These are phyloP conservation scores for Piscicola geometra DNA, from an alignment of 2,888 invertebrate genomes.

Conservation along the genomic window DNA sequence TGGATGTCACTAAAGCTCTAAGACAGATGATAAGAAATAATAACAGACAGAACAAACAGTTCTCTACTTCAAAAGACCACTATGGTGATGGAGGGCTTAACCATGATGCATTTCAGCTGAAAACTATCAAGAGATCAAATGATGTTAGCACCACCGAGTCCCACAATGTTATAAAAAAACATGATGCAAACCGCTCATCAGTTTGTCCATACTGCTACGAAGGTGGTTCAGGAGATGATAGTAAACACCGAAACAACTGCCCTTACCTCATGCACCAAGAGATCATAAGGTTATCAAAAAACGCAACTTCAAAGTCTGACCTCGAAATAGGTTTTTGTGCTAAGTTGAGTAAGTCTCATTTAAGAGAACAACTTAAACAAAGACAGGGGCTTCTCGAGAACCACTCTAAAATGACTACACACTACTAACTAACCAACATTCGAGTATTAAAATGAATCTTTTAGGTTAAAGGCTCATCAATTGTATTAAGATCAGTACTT, in stretches of 20 bases:
- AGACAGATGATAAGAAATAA: neutral
- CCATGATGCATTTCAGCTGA: too few relatives aligned
- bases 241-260: constrained; percentile 14
- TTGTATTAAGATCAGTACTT: too few relatives aligned
- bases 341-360: constrained; percentile 21
- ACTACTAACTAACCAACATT: too few relatives aligned
- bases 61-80: neutral
- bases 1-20: neutral
- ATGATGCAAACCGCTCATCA: neutral
- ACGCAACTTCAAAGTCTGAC: constrained; percentile 23
- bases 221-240: neutral
- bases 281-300: constrained; percentile 23
- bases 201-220: constrained; percentile 22
- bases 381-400: constrained; percentile 1
- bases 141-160: too few relatives aligned
- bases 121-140: too few relatives aligned
- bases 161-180: too few relatives aligned
- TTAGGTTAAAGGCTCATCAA: too few relatives aligned
- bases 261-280: constrained; percentile 21
- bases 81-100: neutral
- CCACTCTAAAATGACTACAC: too few relatives aligned
- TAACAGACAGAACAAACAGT: neutral
- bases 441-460: too few relatives aligned
- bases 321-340: constrained; percentile 28
- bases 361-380: constrained; percentile 15